Evolutionary conservation across 2,113 vertebrate species (phyloP), one percentile per base, ranked within the genome.

Genomic region (Garra rufa): DNA sequence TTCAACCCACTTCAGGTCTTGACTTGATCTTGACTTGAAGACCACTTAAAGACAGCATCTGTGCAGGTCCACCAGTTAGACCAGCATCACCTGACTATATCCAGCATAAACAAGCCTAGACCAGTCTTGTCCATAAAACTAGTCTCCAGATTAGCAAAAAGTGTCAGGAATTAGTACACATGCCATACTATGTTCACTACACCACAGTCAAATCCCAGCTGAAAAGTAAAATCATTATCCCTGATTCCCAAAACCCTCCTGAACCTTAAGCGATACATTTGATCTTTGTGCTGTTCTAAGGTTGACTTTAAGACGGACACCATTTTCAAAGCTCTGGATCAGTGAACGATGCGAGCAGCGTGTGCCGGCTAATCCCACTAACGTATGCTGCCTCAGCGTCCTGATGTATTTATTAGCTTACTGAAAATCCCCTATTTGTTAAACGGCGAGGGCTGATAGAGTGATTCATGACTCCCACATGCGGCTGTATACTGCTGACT

Each of bases 381-480:
- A 17, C 65, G 34, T 11, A 63, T 74, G 70, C 76, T 76, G 83
- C 76, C 24, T 73, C 44, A 57, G 71, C 80, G 46, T 26, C 52
- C 69, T 74, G 50, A 79, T 86, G 26, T 79, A 61, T 85, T 89
- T 71, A 84, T 81, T 81, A 85, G 70, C 63, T 65, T 52, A 38
- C 17, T 3, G 73, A 82, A 81, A 85, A 88, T 52, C 67, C 63
- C 73, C 26, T 24, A 79, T 80, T 87, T 84, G 76, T 81, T 84
- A 82, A 87, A 63, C 80, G 24, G 46, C 34, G 38, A 84, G 74
- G 76, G 83, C 57, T 83, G 83, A 88, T 86, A 76, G 85, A 87
- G 65, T 80, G 78, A 83, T 89, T 85, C 85, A 88, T 87, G 81
- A 87, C 80, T 34, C 83, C 52, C 71, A 67, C 50, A 69, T 76